Base-by-base conservation (phyloP, 2,113 vertebrate species). In the Eurystomus gularis region DNA sequence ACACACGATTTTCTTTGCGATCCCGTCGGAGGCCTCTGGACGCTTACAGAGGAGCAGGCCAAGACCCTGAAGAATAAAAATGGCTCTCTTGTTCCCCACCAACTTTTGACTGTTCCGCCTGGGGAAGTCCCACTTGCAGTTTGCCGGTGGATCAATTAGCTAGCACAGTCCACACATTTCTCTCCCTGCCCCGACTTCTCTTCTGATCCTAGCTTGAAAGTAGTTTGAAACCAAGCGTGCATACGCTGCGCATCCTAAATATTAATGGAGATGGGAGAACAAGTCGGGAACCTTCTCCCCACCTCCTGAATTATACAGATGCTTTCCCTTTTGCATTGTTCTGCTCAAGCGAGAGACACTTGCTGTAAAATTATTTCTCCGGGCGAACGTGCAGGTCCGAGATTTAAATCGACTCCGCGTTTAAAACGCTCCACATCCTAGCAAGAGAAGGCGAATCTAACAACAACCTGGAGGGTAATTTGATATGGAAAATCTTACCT, bases 401-500 rank as follows among this genome's bases (percentile, higher is more conserved):
- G 71, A 76, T 88, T 86, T 49, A 82, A 71, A 87, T 73, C 55
- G 85, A 87, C 83, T 91, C 81, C 2, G 19, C 7, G 25, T 46
- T 54, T 15, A 26, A 61, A 86, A 83, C 1, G 7, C 29, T 42
- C 16, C 7, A 7, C 76, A 86, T 29, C 52, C 55, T 3, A n/a
- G 76, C 37, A 0, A 29, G 65, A 48, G 52, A 60, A 42, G 51
- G 54, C 44, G 48, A 79, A 70, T 17, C 81, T 52, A 60, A 77
- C 91, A 39, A 91, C 57, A 80, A 82, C 60, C 79, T 44, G 61
- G 44, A 65, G 60, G 87, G 90, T 70, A 89, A 92, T 52, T 26
- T 9, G 90, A 90, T 40, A 80, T 8, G 75, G 91, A 82, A 60
- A 82, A 93, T 76, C 99, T 99, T 98, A 99, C 99, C 99, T 99